These are phyloP conservation scores for Mesaphorura yosii DNA, from an alignment of 1,140 invertebrate genomes.

Conservation along the genomic window DNA sequence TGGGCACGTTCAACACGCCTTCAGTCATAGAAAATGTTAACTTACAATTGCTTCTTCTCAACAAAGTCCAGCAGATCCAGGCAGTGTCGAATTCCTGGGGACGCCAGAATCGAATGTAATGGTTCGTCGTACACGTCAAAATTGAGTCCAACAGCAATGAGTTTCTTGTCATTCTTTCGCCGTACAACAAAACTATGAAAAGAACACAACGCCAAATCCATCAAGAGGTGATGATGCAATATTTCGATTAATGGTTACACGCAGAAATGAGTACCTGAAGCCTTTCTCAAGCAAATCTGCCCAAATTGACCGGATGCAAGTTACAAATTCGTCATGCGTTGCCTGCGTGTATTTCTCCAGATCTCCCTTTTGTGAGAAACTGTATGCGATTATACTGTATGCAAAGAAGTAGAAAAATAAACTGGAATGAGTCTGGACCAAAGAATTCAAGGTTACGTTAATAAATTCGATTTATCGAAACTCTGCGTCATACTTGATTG, in stretches of 20 bases:
- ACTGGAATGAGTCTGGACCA: too few species aligned
- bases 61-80: conserved; percentile 66
- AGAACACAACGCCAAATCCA: too few species aligned
- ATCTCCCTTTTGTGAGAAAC: conserved; percentile 72
- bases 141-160: conserved; percentile 56
- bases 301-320: conserved; percentile 56
- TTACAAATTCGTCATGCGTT: conserved; percentile 51
- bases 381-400: conserved; percentile 61
- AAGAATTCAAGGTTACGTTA: not conserved
- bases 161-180: conserved; percentile 34
- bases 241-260: too few species aligned
- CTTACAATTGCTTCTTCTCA: conserved; percentile 56
- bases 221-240: too few species aligned
- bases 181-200: conserved; percentile 50
- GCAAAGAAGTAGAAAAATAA: conserved; percentile 6
- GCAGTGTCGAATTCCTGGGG: conserved; percentile 53
- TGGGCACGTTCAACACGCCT: too few species aligned
- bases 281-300: conserved; percentile 48
- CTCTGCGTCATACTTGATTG: conserved; percentile 46
- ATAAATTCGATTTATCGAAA: not conserved
- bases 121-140: conserved; percentile 62
- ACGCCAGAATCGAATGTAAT: conserved; percentile 47
- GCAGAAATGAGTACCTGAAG: conserved; percentile 38
- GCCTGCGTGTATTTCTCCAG: conserved; percentile 56
- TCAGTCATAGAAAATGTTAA: not conserved